Evolutionary conservation across 2,113 vertebrate genomes (phyloP).

Genomic region (Eidolon helvum): DNA sequence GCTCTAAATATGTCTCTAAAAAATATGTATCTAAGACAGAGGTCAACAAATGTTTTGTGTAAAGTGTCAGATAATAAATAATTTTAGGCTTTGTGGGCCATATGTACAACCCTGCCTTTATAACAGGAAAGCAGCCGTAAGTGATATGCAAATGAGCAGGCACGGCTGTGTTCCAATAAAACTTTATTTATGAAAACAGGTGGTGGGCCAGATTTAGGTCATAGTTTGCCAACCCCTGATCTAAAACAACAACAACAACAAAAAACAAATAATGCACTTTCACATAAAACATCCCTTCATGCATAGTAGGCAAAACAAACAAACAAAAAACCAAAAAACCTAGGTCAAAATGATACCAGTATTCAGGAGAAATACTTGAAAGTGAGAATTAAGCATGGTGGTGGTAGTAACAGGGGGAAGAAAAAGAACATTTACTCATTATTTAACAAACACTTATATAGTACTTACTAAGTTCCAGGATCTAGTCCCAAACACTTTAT

Average conservation of each 20-base stretch:
- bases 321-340: too few relatives aligned
- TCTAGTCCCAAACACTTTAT: background rate
- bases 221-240: background rate
- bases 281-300: background rate
- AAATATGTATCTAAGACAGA: background rate
- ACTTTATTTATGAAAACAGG: background rate
- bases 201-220: background rate
- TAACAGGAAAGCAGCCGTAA: background rate
- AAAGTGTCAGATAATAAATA: background rate
- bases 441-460: background rate
- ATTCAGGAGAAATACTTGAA: background rate
- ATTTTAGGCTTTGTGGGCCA: background rate
- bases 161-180: background rate
- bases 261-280: background rate
- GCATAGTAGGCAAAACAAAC: background rate
- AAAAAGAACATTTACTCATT: background rate
- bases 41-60: too few relatives aligned
- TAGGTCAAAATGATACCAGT: too few relatives aligned
- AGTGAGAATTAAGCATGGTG: background rate
- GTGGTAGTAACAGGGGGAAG: background rate
- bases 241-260: background rate
- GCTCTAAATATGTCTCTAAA: background rate
- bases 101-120: background rate
- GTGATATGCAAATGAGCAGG: background rate
- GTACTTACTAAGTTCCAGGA: background rate